Percentiles rank a stretch among this genome's conserved stretches.
Conservation (phyloP, 2,797 vertebrate species). For the Rhinoraja longicauda region DNA sequence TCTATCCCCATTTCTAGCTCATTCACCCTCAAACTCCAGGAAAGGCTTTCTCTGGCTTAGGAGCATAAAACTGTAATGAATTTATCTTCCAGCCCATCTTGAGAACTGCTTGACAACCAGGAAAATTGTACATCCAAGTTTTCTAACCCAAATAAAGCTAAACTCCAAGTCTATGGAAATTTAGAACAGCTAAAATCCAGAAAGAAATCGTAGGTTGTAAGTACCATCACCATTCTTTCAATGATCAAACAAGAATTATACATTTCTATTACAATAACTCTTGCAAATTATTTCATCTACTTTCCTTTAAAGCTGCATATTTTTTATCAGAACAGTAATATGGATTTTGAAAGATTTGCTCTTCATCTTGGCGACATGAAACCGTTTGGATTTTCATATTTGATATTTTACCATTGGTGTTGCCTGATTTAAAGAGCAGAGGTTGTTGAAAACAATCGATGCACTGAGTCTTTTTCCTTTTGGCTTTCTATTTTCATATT, state of each 20-base stretch:
- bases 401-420: background rate
- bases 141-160: background rate
- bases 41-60: background rate
- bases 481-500: background rate
- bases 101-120: background rate
- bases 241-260: too few relatives aligned
- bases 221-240: background rate
- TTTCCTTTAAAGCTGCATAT: background rate
- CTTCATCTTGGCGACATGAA: background rate
- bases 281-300: background rate
- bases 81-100: background rate
- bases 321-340: background rate
- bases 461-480: background rate
- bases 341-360: background rate
- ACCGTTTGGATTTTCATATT: too few relatives aligned
- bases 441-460: too few relatives aligned
- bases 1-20: background rate
- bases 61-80: background rate
- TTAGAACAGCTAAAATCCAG: background rate
- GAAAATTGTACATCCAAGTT: background rate
- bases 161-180: background rate
- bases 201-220: background rate
- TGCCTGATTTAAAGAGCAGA: background rate
- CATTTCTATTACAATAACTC: background rate
- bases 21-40: too few relatives aligned